phyloP scores from a whole-genome alignment of 2,113 vertebrate species.

The Nipponia nippon region DNA sequence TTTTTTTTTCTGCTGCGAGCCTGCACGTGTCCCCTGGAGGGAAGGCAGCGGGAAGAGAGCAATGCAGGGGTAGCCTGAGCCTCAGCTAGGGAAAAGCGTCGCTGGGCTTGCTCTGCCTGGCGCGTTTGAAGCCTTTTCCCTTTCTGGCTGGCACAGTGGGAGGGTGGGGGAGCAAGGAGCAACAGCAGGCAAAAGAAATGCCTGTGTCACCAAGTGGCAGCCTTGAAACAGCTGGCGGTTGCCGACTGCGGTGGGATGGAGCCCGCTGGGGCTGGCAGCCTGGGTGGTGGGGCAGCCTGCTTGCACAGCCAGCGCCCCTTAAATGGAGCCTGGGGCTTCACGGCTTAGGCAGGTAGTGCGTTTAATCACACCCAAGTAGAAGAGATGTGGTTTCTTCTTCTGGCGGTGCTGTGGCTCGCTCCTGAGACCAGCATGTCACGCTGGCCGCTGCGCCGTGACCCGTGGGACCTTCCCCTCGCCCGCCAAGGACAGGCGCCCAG shows the following conservation, averaged over 20 bases:
- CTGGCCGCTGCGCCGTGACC: accelerated
- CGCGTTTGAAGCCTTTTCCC: neutral
- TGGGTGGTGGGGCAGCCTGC: neutral
- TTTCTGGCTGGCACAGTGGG: neutral
- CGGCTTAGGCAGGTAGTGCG: accelerated
- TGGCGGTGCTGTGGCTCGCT: accelerated
- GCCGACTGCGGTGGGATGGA: accelerated
- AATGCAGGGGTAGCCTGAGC: neutral
- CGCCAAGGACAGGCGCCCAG: accelerated
- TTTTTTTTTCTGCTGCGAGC: neutral
- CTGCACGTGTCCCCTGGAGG: accelerated
- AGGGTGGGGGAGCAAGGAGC: neutral
- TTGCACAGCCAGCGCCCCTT: neutral
- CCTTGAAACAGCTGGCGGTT: accelerated
- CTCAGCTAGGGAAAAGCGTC: neutral
- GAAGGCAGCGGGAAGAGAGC: neutral
- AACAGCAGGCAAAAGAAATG: neutral
- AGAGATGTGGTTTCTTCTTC: neutral
- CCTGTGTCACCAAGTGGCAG: accelerated
- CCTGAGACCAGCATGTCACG: accelerated
- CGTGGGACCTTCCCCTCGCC: neutral
- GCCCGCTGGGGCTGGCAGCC: neutral
- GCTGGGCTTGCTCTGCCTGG: neutral
- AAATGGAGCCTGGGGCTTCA: neutral
- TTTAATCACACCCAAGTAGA: neutral